Evolutionary conservation across 2,113 vertebrate species (phyloP), one percentile per base, ranked within the genome.

Genomic region (Lethenteron camtschaticum): DNA sequence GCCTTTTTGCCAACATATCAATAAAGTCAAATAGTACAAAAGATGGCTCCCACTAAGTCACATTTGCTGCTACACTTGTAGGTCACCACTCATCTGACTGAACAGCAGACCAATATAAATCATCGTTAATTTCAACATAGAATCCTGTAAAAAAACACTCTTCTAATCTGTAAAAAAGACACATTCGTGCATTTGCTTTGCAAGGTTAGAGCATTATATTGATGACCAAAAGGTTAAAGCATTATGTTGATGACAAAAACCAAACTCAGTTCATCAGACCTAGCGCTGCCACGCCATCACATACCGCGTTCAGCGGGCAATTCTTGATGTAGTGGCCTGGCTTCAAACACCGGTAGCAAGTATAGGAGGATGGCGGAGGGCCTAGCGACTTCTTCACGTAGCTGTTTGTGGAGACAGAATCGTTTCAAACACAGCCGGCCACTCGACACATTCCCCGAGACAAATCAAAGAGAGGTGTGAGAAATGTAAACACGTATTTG

Each of bases 281-380:
- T 12, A 57, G 55, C 11, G 9, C n/a, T 69, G 68, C 14, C 60
- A 75, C 73, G n/a, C 68, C 68, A 68, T 63, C 10, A 68, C 86
- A 86, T 84, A 95, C 91, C 83, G 80, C 85, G 24, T 84, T 87
- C 7, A 81, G 84, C 18, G 92, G 90, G 74, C 94, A 99, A 79
- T 90, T 90, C 78, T 89, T 86, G 78, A 96, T 95, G 75, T 96
- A 95, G 79, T 99, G 94, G 71, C 92, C 94, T 14, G 82, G 82
- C 75, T 86, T 90, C 69, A 88, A 86, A 74, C 94, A 99, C 72
- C 91, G 90, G 71, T 85, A 95, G 74, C 94, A 99, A 2, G 86
- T 91, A 9, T 99, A 97, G 1, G 88, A 87, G 0, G 87, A 82
- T 68, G 88, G 91, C 68, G 90, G 90, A 1, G 80, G 84, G 8